Evolutionary conservation across 2,113 vertebrate species (phyloP).

Genomic region (Sprattus sprattus): DNA sequence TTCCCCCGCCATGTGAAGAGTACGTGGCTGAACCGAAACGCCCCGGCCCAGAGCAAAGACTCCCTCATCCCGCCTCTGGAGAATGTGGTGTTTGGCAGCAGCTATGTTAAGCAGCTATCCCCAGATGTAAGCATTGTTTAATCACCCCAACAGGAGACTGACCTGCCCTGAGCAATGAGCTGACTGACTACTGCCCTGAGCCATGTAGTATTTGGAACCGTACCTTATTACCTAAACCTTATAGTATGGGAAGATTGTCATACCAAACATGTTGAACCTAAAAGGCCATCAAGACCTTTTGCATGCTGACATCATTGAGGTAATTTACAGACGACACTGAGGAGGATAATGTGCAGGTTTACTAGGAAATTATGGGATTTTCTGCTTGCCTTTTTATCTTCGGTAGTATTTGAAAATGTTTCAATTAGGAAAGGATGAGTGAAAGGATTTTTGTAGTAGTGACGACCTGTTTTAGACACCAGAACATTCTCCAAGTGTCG

Average conservation of each 20-base stretch:
- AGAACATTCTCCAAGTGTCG: not conserved
- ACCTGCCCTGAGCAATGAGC: too few species aligned
- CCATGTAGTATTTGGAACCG: too few species aligned
- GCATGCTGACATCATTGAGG: not conserved
- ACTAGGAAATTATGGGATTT: too few species aligned
- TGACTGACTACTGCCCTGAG: too few species aligned
- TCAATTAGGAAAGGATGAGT: not conserved
- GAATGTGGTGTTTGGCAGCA: slow-evolving; percentile 92
- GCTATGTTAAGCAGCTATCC: slow-evolving; percentile 90
- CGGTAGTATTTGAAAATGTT: not conserved
- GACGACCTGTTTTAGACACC: not conserved
- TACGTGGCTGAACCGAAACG: slow-evolving; percentile 95
- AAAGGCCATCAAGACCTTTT: not conserved
- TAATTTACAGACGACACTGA: not conserved
- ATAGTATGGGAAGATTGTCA: not conserved
- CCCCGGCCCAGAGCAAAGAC: slow-evolving; percentile 91
- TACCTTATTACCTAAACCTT: too few species aligned
- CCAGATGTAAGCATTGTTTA: slow-evolving; percentile 82
- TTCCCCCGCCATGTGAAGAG: slow-evolving; percentile 94
- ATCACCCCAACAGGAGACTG: not conserved
- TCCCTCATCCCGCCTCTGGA: slow-evolving; percentile 90
- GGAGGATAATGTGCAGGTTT: too few species aligned
- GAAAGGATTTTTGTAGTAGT: not conserved
- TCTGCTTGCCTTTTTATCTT: not conserved
- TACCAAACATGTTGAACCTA: not conserved